Percentiles rank a stretch among this genome's conserved stretches.
These are phyloP conservation scores for Drosophila barbarae DNA, from an alignment of 2,888 invertebrate genomes.

Conservation along the genomic window DNA sequence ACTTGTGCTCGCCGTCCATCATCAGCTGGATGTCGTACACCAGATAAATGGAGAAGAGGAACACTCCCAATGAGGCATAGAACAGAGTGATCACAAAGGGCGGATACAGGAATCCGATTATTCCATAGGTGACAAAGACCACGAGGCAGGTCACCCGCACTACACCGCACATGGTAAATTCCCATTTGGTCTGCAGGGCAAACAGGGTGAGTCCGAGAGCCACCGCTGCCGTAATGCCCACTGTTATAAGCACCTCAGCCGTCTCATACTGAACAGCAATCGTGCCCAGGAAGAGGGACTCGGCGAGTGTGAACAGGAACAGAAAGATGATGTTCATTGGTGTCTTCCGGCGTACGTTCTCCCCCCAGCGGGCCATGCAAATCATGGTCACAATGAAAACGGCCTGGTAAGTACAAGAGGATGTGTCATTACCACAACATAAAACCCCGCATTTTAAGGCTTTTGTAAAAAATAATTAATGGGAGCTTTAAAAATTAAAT, in stretches of 20 bases:
- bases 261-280: constrained; percentile 84
- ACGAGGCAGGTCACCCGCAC: constrained; percentile 87
- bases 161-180: constrained; percentile 90
- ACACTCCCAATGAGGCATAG: constrained; percentile 91
- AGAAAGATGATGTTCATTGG: constrained; percentile 95
- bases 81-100: constrained; percentile 82
- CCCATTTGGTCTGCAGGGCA: constrained; percentile 95
- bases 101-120: constrained; percentile 84
- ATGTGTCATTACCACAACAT: background rate
- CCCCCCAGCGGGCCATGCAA: constrained; percentile 92
- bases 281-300: constrained; percentile 89
- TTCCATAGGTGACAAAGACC: constrained; percentile 88
- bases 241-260: constrained; percentile 89
- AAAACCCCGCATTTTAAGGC: no score
- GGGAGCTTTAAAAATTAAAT: background rate
- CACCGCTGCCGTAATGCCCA: constrained; percentile 92
- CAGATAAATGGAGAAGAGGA: constrained; percentile 93
- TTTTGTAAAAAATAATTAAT: background rate
- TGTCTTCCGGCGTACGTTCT: constrained; percentile 88
- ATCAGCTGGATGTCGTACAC: constrained; percentile 95
- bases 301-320: constrained; percentile 90
- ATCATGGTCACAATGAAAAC: constrained; percentile 88
- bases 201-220: constrained; percentile 92
- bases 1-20: constrained; percentile 94
- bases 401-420: constrained; percentile 62